Evolutionary conservation across 2,797 vertebrate genomes (phyloP).

Genomic region (Acanthurus leucopareius): DNA sequence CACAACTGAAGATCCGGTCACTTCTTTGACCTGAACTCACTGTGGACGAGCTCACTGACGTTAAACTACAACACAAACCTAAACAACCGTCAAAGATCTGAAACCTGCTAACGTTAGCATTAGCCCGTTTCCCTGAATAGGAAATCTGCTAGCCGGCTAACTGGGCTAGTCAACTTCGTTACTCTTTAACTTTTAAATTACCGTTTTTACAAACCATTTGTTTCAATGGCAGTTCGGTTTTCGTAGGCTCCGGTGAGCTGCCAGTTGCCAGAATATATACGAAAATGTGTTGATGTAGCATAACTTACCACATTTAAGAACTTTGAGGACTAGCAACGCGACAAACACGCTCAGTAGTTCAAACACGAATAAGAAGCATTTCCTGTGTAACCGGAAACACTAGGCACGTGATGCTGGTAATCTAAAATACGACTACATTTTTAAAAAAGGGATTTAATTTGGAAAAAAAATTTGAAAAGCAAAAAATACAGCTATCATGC

Average conservation of each 20-base stretch:
- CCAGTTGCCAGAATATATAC: accelerated
- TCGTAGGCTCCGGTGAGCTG: accelerated
- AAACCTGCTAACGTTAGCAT: background rate
- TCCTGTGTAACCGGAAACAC: slow-evolving; percentile 54
- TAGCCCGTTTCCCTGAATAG: background rate
- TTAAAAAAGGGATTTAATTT: background rate
- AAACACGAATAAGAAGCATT: background rate
- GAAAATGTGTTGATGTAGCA: accelerated
- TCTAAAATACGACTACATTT: background rate
- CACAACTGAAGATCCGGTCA: accelerated
- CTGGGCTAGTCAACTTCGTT: background rate
- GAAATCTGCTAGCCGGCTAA: slow-evolving; percentile 18
- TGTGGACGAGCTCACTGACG: too few species aligned
- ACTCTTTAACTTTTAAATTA: background rate
- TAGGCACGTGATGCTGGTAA: background rate
- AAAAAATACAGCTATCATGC: too few species aligned
- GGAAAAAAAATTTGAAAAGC: background rate
- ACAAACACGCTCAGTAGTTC: background rate
- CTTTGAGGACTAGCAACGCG: background rate
- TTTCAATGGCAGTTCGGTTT: background rate
- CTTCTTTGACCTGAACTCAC: accelerated
- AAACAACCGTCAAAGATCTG: background rate
- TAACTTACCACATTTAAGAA: slow-evolving; percentile 62
- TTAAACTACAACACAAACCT: background rate
- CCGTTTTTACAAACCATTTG: background rate